A percentile compares a stretch with the other conserved stretches of the same genome.
These are phyloP conservation scores for Zapus hudsonius DNA, from an alignment of 2,113 vertebrate species.

Conservation along the genomic window DNA sequence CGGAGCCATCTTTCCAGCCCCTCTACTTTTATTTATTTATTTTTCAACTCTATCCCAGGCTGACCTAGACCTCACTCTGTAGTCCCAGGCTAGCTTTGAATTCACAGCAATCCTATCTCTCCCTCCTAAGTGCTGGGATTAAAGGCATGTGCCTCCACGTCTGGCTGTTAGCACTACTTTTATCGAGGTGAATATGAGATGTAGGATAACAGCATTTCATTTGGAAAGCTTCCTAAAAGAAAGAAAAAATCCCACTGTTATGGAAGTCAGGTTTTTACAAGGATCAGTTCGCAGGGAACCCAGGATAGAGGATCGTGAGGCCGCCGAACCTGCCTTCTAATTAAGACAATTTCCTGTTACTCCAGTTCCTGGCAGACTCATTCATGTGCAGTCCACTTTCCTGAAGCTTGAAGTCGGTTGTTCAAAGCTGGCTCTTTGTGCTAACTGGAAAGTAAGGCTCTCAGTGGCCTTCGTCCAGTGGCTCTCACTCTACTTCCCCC, in stretches of 20 bases:
- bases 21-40: too few species aligned
- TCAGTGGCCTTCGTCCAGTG: conserved; percentile 54
- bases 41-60: too few species aligned
- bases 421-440: conserved; percentile 64
- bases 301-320: conserved; percentile 47
- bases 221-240: conserved; percentile 64
- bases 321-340: conserved; percentile 56
- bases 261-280: conserved; percentile 77
- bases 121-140: too few species aligned
- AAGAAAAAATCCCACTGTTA: conserved; percentile 62
- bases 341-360: background rate
- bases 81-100: too few species aligned
- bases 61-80: too few species aligned
- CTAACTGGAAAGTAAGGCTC: conserved; percentile 45
- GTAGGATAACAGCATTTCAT: conserved; percentile 42
- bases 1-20: too few species aligned
- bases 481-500: conserved; percentile 53
- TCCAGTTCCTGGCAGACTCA: background rate
- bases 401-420: conserved; percentile 36
- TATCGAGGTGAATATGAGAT: conserved; percentile 52
- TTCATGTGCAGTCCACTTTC: background rate
- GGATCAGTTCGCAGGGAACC: conserved; percentile 81
- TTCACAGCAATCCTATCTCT: too few species aligned
- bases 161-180: background rate
- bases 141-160: too few species aligned